Evolutionary conservation across 1,140 invertebrate species (phyloP).

Genomic region (Penaeus chinensis): DNA sequence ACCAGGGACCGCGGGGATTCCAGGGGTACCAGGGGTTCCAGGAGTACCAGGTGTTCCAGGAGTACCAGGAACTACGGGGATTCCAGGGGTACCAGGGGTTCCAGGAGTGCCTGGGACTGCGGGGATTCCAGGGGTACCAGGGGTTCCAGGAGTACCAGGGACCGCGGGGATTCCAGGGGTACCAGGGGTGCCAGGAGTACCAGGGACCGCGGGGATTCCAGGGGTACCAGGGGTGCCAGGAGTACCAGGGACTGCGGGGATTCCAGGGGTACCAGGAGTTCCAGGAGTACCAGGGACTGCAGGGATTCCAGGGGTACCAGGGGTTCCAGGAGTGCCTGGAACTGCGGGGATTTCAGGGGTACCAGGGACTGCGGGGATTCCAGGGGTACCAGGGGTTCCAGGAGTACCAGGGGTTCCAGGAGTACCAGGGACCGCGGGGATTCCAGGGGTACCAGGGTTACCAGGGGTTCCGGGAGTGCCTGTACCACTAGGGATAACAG

Average conservation of each 20-base stretch:
- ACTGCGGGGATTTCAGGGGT: too few species aligned
- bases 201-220: too few species aligned
- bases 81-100: neutral
- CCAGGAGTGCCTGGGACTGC: neutral
- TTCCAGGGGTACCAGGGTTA: slow-evolving; percentile 8
- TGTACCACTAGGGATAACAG: slow-evolving; percentile 3
- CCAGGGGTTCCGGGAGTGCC: neutral
- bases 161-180: too few species aligned
- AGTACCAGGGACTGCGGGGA: too few species aligned
- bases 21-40: neutral
- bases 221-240: too few species aligned
- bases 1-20: too few species aligned
- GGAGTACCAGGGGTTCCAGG: slow-evolving; percentile 20
- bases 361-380: neutral
- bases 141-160: too few species aligned
- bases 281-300: too few species aligned
- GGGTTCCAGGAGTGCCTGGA: too few species aligned
- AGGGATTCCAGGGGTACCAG: neutral
- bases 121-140: neutral
- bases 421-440: neutral
- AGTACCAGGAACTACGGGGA: neutral
- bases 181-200: too few species aligned
- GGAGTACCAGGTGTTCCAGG: neutral
- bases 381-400: slow-evolving; percentile 12
- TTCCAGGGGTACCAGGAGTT: too few species aligned